Base-by-base conservation (phyloP, 1,140 invertebrate species). In the Dufourea novaeangliae region DNA sequence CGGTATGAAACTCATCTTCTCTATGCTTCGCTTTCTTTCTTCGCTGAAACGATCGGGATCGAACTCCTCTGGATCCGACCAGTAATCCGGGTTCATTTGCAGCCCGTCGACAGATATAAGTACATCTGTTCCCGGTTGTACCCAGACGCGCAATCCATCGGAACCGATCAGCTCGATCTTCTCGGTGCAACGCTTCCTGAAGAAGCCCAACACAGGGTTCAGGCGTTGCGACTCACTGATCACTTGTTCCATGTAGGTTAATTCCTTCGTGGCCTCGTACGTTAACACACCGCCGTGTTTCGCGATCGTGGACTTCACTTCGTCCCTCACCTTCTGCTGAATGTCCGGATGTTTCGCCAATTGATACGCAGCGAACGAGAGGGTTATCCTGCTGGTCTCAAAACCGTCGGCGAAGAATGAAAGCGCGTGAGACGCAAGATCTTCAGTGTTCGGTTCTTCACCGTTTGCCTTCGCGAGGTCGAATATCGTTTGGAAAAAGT, bases 21-120 rank as follows among this genome's bases (percentile, higher is more conserved):
- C 89, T 4, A 80, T 70, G 0, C 6, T 17, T 4, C 78, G 67
- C 25, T 88, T 88, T 14, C 87, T 88, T 34, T 91, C 87, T 0
- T 93, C 90, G 7, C 87, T 82, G 82, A 96, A 96, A 78, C 95
- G 90, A 17, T 96, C 94, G 0, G 96, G 96, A 87, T 95, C 91
- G 86, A 95, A 96, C 17, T 86, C 85, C 8, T 95, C 92, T 2
- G 96, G 95, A 50, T 96, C 90, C 4, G 92, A 88, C 88, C 74
- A 72, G 20, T 63, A 75, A 4, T 57, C 56, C 2, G 56, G 86
- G 76, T 54, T 80, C n/a, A 12, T 86, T 61, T 95, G 94, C 6
- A 95, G 39, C 1, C 86, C 91, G 25, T 85, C 80, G 0, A 92
- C 63, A 0, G 93, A 90, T 32, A 94, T 86, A 11, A 79, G 62